Base-by-base conservation (phyloP, 2,888 invertebrate species). In the Dione vanillae region DNA sequence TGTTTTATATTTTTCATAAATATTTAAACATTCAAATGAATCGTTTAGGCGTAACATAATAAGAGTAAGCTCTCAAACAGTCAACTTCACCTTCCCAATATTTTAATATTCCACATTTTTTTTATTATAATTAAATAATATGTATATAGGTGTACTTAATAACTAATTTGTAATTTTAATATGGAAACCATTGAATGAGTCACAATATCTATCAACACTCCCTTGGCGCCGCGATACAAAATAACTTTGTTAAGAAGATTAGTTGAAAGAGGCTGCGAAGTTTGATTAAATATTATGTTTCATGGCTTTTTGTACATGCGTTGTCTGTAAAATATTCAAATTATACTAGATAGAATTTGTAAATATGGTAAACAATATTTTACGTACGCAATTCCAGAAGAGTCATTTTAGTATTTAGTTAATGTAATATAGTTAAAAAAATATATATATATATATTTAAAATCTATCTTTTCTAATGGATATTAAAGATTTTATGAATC, bases 261-360 rank as follows among this genome's bases (percentile, higher is more conserved):
- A 56, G 16, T 14, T 61, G 61, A 61, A 61, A 20, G n/a, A 37
- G 20, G 41, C 43, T 43, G 27, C 14, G 11, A 61, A 45, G 45
- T 20, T 27, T 27, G 14, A 61, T 20, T 41, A 61, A 61, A 43
- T n/a, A n/a, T 16, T 20, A 7, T 11, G 11, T 56, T 56, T 56
- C 37, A 56, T 56, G 37, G 56, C 56, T 56, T 56, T 40, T 40
- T n/a, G 6, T 19, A 37, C 37, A 56, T 16, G 16, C 37, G 12
- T 11, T 0, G 56, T 40, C 37, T 11, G 37, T 40, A 40, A 56
- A 40, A 56, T 16, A 56, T 56, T 56, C 16, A 16, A 40, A 12
- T 7, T 54, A 35, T n/a, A 14, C 16, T 14, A 54, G 1, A 37
- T 37, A n/a, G n/a, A n/a, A n/a, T 45, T n/a, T 45, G 27, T 49